phyloP scores from a whole-genome alignment of 1,140 invertebrate genomes.

The Rhizoglyphus robini region DNA sequence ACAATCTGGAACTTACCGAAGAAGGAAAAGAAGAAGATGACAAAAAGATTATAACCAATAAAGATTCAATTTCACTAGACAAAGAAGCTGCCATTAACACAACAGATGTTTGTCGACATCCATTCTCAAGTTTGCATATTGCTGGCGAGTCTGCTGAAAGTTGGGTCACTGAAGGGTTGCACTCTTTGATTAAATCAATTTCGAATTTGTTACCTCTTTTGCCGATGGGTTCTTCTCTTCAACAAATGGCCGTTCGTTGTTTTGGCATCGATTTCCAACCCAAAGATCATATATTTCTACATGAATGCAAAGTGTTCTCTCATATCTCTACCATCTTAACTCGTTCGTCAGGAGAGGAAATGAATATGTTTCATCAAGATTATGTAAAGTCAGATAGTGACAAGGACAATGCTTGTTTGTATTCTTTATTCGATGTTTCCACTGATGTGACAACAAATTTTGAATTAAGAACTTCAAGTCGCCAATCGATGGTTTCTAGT shows the following conservation, averaged over 20 bases:
- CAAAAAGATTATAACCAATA: not conserved
- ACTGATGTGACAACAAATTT: slow-evolving; percentile 55
- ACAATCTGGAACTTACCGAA: too few relatives aligned
- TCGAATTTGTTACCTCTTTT: slow-evolving; percentile 80
- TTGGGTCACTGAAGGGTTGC: slow-evolving; percentile 59
- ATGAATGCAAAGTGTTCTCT: slow-evolving; percentile 80
- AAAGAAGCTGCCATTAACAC: too few relatives aligned
- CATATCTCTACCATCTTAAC: slow-evolving; percentile 93
- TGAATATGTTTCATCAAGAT: not conserved
- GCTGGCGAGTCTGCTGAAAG: slow-evolving; percentile 63
- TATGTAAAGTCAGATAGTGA: not conserved
- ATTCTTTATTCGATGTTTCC: not conserved
- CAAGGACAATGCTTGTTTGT: not conserved
- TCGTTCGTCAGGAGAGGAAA: slow-evolving; percentile 45
- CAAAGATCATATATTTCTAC: slow-evolving; percentile 81
- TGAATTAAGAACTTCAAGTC: slow-evolving; percentile 75
- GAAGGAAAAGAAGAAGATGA: not conserved
- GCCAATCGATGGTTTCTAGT: slow-evolving; percentile 80
- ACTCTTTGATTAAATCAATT: slow-evolving; percentile 74
- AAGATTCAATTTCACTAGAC: not conserved
- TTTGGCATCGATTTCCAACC: slow-evolving; percentile 78
- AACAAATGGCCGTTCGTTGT: slow-evolving; percentile 81
- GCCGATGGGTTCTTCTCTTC: slow-evolving; percentile 66
- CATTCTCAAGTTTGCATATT: slow-evolving; percentile 59
- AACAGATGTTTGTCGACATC: slow-evolving; percentile 63